A percentile compares a stretch with the other conserved stretches of the same genome.
These are phyloP conservation scores for Platycheirus albimanus DNA, from an alignment of 2,888 invertebrate species.

Conservation along the genomic window DNA sequence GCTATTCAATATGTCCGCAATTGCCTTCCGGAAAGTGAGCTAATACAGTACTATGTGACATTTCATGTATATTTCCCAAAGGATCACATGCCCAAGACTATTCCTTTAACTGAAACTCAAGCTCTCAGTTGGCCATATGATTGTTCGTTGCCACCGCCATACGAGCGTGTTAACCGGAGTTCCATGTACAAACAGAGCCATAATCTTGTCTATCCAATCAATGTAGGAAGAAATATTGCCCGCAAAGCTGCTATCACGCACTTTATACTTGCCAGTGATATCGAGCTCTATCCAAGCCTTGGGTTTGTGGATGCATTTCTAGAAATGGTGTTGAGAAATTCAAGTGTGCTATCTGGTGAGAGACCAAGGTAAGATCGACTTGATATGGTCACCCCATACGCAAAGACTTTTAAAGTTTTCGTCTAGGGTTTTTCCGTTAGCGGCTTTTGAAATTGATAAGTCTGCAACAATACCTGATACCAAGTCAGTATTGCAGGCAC, in stretches of 20 bases:
- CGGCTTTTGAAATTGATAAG: slow-evolving; percentile 90
- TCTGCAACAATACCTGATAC: slow-evolving; percentile 72
- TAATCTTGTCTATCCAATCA: slow-evolving; percentile 92
- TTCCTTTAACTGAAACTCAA: slow-evolving; percentile 77
- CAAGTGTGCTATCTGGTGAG: slow-evolving; percentile 82
- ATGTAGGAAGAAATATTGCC: slow-evolving; percentile 93
- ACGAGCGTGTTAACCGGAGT: slow-evolving; percentile 77
- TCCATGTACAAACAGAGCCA: slow-evolving; percentile 89
- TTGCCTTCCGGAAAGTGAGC: slow-evolving; percentile 83
- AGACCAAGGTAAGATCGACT: slow-evolving; percentile 27
- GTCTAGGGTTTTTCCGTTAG: slow-evolving; percentile 91
- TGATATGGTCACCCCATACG: not conserved
- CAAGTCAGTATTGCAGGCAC: slow-evolving; percentile 76
- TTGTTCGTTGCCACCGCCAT: slow-evolving; percentile 76
- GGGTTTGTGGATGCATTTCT: slow-evolving; percentile 90
- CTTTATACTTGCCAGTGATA: slow-evolving; percentile 92
- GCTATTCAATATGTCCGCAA: slow-evolving; percentile 85
- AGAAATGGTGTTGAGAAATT: slow-evolving; percentile 89
- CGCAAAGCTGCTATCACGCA: slow-evolving; percentile 90
- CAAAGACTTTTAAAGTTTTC: too few species aligned
- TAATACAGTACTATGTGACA: slow-evolving; percentile 85
- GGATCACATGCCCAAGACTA: slow-evolving; percentile 84
- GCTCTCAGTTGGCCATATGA: slow-evolving; percentile 75
- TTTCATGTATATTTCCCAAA: slow-evolving; percentile 87
- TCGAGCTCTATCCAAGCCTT: slow-evolving; percentile 94